Evolutionary conservation across 2,797 vertebrate genomes (phyloP).

Genomic region (Argya squamiceps): DNA sequence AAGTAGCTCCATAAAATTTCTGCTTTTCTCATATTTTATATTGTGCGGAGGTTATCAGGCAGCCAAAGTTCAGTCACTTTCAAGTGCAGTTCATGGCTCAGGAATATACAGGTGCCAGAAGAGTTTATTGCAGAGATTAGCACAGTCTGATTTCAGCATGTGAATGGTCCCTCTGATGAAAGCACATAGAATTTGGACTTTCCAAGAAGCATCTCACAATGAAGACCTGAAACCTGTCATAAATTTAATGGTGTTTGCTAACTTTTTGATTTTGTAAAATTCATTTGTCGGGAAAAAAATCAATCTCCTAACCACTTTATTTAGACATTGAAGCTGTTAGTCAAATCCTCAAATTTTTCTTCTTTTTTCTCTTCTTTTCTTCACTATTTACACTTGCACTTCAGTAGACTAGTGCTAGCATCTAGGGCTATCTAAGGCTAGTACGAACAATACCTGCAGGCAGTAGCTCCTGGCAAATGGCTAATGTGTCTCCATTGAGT

Average conservation of each 20-base stretch:
- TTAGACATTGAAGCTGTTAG: not conserved
- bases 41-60: conserved; percentile 35
- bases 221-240: not conserved
- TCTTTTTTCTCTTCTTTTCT: not conserved
- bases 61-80: conserved; percentile 25
- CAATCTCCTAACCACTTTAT: not conserved
- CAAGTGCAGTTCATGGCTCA: not conserved
- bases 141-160: not conserved
- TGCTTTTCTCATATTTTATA: conserved; percentile 12
- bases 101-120: not conserved
- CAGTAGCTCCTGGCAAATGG: not conserved
- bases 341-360: not conserved
- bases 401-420: not conserved
- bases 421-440: not conserved
- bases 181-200: not conserved
- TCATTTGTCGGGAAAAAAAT: not conserved
- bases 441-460: not conserved
- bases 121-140: not conserved
- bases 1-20: conserved; percentile 35
- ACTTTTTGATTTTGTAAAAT: not conserved
- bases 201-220: not conserved
- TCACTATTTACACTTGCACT: not conserved
- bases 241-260: not conserved
- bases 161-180: not conserved
- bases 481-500: not conserved